Evolutionary conservation across 2,113 vertebrate genomes (phyloP).

Genomic region (Vulpes vulpes): DNA sequence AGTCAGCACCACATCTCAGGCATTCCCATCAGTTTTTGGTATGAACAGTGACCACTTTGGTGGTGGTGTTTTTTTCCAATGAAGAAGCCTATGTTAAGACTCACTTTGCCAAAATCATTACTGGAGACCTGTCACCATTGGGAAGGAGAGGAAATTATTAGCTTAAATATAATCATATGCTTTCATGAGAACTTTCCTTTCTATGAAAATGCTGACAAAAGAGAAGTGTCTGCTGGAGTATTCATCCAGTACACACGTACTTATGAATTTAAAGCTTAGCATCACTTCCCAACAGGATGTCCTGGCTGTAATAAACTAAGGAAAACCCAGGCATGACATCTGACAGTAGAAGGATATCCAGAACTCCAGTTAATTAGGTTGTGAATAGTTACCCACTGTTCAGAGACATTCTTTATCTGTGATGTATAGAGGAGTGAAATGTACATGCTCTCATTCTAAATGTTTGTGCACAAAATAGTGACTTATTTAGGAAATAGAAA

Average conservation of each 20-base stretch:
- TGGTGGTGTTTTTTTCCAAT: not conserved
- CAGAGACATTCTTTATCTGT: slow-evolving; percentile 22
- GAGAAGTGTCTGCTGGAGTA: not conserved
- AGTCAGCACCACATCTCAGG: not conserved
- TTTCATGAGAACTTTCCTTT: not conserved
- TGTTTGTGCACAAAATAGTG: slow-evolving; percentile 9
- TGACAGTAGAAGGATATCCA: slow-evolving; percentile 21
- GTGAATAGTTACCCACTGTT: not conserved
- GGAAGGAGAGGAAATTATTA: not conserved
- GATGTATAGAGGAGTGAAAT: not conserved
- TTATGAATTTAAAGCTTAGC: not conserved
- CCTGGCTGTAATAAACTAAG: not conserved
- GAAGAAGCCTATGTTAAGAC: not conserved
- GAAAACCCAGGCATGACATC: not conserved
- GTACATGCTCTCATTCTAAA: not conserved
- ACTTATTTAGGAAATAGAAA: slow-evolving; percentile 16
- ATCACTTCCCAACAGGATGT: not conserved
- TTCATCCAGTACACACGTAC: not conserved
- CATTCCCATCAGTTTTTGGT: not conserved
- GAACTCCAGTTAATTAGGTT: slow-evolving; percentile 7
- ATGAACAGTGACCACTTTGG: not conserved
- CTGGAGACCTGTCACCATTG: not conserved
- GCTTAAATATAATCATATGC: not conserved
- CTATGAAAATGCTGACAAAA: slow-evolving; percentile 21
- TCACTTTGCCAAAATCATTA: slow-evolving; percentile 23